phyloP scores from a whole-genome alignment of 2,113 vertebrate genomes.

The Micronycteris hirsuta region DNA sequence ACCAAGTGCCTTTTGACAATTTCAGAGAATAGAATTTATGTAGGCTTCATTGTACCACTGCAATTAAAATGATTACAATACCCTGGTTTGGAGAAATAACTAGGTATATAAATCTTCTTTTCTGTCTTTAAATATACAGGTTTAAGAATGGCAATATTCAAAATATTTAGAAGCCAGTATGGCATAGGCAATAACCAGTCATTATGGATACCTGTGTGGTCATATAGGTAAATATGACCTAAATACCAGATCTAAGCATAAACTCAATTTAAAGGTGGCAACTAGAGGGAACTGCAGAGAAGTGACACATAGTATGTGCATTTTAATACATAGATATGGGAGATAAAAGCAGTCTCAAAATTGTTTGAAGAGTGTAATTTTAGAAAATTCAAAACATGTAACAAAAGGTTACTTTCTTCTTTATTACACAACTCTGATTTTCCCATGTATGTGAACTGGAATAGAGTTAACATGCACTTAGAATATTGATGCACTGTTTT shows the following conservation, averaged over 20 bases:
- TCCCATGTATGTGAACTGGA: neutral
- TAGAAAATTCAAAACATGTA: neutral
- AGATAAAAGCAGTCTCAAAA: neutral
- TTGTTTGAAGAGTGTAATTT: neutral
- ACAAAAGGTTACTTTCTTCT: neutral
- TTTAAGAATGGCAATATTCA: neutral
- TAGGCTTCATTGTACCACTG: neutral
- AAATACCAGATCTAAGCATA: neutral
- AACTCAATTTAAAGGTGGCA: neutral
- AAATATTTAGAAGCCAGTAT: neutral
- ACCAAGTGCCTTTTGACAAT: neutral
- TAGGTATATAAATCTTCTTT: neutral
- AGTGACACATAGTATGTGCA: neutral
- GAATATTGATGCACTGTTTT: neutral
- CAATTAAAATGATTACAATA: neutral
- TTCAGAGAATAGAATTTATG: neutral
- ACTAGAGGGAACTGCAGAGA: neutral
- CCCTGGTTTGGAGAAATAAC: neutral
- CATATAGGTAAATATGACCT: neutral
- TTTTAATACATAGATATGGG: neutral
- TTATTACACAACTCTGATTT: neutral
- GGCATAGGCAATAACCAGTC: neutral
- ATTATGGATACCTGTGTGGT: neutral
- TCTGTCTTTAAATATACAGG: neutral
- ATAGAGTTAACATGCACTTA: neutral